Evolutionary conservation across 1,140 invertebrate genomes (phyloP).

Genomic region (Drosophila bocki): DNA sequence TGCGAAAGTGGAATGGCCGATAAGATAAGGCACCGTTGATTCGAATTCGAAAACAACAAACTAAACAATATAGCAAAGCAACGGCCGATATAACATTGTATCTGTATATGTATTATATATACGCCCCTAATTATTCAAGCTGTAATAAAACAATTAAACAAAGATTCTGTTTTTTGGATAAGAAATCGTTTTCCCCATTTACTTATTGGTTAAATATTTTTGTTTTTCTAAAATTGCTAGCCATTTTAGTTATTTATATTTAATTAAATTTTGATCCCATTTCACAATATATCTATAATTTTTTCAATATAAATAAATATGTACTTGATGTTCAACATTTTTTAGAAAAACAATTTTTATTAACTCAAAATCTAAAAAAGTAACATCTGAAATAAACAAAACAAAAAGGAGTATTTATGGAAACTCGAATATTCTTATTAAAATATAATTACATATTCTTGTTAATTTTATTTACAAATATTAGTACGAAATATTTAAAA

Average conservation of each 20-base stretch:
- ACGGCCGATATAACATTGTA: slow-evolving; percentile 1
- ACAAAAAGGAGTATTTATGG: background rate
- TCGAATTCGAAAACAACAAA: slow-evolving; percentile 44
- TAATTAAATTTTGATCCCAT: no score
- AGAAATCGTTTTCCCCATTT: background rate
- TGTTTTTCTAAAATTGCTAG: no score
- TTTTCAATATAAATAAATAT: background rate
- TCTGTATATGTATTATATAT: background rate
- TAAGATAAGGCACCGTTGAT: slow-evolving; percentile 68
- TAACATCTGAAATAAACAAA: background rate
- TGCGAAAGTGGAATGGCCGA: slow-evolving; percentile 57
- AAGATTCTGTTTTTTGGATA: background rate
- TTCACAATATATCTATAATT: no score
- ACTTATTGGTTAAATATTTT: no score
- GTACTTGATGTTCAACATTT: no score
- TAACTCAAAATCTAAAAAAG: background rate
- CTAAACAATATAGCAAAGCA: slow-evolving; percentile 21
- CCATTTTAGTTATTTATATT: no score
- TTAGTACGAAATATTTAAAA: background rate
- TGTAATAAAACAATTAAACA: background rate
- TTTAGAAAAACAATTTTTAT: background rate
- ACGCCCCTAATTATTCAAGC: slow-evolving; percentile 9
- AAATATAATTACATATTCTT: background rate
- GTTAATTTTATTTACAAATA: background rate
- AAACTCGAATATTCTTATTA: background rate